Evolutionary conservation across 2,113 vertebrate species (phyloP), one percentile per base, ranked within the genome.

Genomic region (Calidris pugnax): DNA sequence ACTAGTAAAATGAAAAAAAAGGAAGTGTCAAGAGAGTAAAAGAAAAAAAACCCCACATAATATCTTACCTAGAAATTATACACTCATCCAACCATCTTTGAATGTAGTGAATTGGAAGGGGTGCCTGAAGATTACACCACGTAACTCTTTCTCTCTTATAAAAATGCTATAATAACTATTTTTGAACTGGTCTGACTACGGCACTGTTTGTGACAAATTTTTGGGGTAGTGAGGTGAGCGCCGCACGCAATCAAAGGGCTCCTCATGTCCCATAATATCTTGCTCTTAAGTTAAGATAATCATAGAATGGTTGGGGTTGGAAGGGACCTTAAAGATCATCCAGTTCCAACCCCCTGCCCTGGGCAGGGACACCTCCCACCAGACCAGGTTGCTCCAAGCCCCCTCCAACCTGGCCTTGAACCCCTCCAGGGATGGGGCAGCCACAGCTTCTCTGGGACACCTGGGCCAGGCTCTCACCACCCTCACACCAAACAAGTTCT

Each of bases 151-250:
- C 7, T 17, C 3, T 2, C 50, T 59, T 39, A 13, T 20, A 12
- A 72, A 63, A 45, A 56, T 8, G 6, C 21, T 37, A 37, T 4
- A 0, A 4, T 28, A n/a, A 43, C 4, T 9, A 10, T 17, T 32
- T 26, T 6, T 30, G 14, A 56, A 32, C 10, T 47, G 12, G 19
- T 63, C 48, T 8, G 5, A 23, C 39, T 35, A 30, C 7, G n/a
- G 2, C 4, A 3, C 9, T 12, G 9, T 45, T 37, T 27, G 22
- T 14, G 26, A 8, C 32, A 51, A 21, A 33, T 27, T 43, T n/a
- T 26, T 2, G 12, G 51, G 39, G 11, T 32, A 26, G 32, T 2
- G 1, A 37, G 23, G 21, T 1, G 2, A 37, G 48, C 1, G 2
- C n/a, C n/a, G n/a, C n/a, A n/a, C n/a, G 19, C 8, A n/a, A n/a